Percentiles rank a stretch among this genome's conserved stretches.
Conservation (phyloP, 2,113 vertebrate species). For the Periophthalmodon schlosseri region DNA sequence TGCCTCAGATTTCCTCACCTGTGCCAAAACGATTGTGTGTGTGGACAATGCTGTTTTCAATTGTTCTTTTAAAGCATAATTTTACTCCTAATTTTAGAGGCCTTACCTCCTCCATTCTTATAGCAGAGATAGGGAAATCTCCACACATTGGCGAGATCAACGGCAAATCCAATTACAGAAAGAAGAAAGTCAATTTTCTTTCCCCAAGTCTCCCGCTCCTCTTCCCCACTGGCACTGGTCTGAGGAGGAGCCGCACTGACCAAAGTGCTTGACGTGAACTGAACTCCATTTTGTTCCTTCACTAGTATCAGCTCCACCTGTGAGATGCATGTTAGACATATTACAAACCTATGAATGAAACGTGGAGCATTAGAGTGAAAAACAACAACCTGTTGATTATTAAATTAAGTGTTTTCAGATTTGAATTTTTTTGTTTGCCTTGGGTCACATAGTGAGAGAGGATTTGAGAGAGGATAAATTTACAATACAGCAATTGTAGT, state of each 20-base stretch:
- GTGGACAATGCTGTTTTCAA: not conserved
- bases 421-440: not conserved
- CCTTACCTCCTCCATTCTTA: slow-evolving; percentile 89
- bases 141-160: slow-evolving; percentile 91
- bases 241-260: slow-evolving; percentile 64
- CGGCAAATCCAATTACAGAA: slow-evolving; percentile 87
- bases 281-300: slow-evolving; percentile 89
- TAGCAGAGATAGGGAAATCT: slow-evolving; percentile 91
- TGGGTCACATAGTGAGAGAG: not conserved
- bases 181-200: slow-evolving; percentile 91
- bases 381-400: not conserved
- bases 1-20: slow-evolving; percentile 16
- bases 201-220: slow-evolving; percentile 87
- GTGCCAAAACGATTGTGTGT: not conserved
- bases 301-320: slow-evolving; percentile 86
- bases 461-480: not conserved
- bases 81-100: not conserved
- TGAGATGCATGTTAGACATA: not conserved
- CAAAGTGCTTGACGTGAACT: slow-evolving; percentile 83
- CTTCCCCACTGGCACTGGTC: slow-evolving; percentile 59
- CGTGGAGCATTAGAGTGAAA: not conserved
- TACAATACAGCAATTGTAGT: not conserved
- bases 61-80: not conserved
- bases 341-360: not conserved
- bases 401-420: not conserved